Evolutionary conservation across 1,140 invertebrate species (phyloP).

Genomic region (Panagrolaimus sp.): DNA sequence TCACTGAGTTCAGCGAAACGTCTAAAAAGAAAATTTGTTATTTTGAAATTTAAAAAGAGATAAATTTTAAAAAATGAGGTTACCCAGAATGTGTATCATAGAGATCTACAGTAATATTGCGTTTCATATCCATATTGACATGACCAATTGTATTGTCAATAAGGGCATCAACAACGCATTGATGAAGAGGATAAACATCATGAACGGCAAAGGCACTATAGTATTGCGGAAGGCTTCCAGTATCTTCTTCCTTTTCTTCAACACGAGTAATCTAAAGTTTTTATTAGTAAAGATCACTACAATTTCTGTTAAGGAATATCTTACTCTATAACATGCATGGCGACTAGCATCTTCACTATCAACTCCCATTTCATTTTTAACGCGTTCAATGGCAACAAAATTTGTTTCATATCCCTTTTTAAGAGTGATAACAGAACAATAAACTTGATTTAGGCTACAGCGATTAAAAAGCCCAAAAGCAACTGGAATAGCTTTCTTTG

Average conservation of each 20-base stretch:
- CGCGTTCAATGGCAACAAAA: constrained; percentile 33
- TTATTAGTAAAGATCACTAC: neutral
- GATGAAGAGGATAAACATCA: constrained; percentile 32
- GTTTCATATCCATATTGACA: constrained; percentile 31
- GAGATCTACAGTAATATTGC: constrained; percentile 40
- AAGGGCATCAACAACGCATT: constrained; percentile 35
- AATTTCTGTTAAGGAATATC: too few species aligned
- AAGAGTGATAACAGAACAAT: constrained; percentile 27
- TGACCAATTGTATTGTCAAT: constrained; percentile 33
- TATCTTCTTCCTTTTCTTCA: constrained; percentile 24
- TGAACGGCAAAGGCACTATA: constrained; percentile 43
- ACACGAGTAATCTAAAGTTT: constrained; percentile 18
- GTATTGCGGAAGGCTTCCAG: constrained; percentile 41
- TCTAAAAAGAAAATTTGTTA: constrained; percentile 12
- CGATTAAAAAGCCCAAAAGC: constrained; percentile 32
- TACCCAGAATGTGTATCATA: constrained; percentile 34
- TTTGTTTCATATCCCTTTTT: constrained; percentile 22
- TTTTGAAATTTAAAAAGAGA: neutral
- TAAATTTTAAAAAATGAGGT: constrained; percentile 3
- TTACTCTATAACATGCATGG: neutral
- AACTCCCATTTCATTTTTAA: constrained; percentile 9
- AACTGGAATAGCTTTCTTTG: constrained; percentile 21
- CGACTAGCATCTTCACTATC: neutral
- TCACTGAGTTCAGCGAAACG: constrained; percentile 26
- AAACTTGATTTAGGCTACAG: constrained; percentile 27